phyloP scores from a whole-genome alignment of 2,888 invertebrate species.

The Acronicta alni region DNA sequence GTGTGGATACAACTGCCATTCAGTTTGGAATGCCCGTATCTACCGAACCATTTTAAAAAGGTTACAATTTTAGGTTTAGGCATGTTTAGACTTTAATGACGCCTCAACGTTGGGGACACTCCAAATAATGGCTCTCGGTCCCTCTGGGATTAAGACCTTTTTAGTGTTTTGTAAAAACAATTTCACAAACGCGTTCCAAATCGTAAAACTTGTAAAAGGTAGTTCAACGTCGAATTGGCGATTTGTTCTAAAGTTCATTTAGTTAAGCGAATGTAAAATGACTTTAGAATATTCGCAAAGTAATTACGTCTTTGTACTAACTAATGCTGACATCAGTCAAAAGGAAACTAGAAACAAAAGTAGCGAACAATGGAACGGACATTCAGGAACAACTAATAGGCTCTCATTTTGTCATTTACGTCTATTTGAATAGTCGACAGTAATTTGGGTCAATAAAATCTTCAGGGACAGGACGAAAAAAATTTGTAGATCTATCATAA shows the following conservation, averaged over 20 bases:
- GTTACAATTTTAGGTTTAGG: slow-evolving; percentile 13
- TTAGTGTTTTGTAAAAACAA: slow-evolving; percentile 13
- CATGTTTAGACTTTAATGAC: slow-evolving; percentile 1
- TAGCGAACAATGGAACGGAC: slow-evolving; percentile 37
- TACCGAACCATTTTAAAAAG: slow-evolving; percentile 11
- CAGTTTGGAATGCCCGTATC: slow-evolving; percentile 17
- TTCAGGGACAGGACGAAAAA: slow-evolving; percentile 42
- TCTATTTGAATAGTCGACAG: slow-evolving; percentile 57
- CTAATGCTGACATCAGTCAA: slow-evolving; percentile 43
- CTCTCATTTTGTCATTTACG: slow-evolving; percentile 50
- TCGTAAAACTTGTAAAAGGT: slow-evolving; percentile 23
- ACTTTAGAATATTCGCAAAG: slow-evolving; percentile 38
- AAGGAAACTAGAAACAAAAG: slow-evolving; percentile 40
- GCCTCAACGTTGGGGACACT: slow-evolving; percentile 1
- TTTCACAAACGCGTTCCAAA: slow-evolving; percentile 16
- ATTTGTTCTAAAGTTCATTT: slow-evolving; percentile 25
- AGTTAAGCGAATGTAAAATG: slow-evolving; percentile 31
- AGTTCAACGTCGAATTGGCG: slow-evolving; percentile 10
- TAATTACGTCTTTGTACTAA: slow-evolving; percentile 40
- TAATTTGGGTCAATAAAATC: slow-evolving; percentile 61
- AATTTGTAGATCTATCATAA: slow-evolving; percentile 34
- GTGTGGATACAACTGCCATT: slow-evolving; percentile 48
- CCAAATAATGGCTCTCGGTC: neutral
- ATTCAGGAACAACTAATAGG: slow-evolving; percentile 48
- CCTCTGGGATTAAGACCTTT: slow-evolving; percentile 9